Conservation (phyloP, 2,888 invertebrate species). For the Sesamia inferens region DNA sequence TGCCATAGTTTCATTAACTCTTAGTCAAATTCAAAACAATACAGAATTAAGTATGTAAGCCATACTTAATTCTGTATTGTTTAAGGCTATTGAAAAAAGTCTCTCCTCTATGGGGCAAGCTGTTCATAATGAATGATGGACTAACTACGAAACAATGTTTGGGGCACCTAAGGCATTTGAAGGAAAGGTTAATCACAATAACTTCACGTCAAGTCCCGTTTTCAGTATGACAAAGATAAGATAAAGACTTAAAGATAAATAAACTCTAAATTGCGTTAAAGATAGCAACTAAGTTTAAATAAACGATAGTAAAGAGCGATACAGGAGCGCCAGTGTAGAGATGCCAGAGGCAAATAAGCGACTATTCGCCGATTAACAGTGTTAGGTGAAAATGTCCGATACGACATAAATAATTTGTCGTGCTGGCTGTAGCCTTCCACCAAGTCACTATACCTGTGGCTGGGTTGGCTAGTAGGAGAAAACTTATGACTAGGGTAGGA, state of each 20-base stretch:
- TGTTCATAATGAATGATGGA: slow-evolving; percentile 3
- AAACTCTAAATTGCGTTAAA: slow-evolving; percentile 6
- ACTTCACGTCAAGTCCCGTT: slow-evolving; percentile 7
- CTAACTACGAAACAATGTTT: slow-evolving; percentile 6
- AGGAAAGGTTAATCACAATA: slow-evolving; percentile 13
- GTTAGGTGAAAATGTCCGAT: slow-evolving; percentile 30
- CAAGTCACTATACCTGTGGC: background rate
- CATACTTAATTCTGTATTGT: too few species aligned
- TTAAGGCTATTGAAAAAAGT: too few species aligned
- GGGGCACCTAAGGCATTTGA: background rate
- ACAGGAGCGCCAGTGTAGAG: slow-evolving; percentile 5
- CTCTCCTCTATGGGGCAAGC: background rate
- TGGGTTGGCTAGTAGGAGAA: background rate
- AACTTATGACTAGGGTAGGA: slow-evolving; percentile 7
- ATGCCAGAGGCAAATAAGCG: slow-evolving; percentile 35
- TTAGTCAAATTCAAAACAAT: slow-evolving; percentile 48
- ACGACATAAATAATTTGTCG: background rate
- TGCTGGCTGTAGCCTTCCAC: background rate
- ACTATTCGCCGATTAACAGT: slow-evolving; percentile 61
- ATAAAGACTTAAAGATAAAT: slow-evolving; percentile 41
- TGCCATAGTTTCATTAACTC: slow-evolving; percentile 45
- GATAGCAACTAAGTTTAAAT: background rate
- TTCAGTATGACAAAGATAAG: slow-evolving; percentile 46
- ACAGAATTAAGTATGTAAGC: slow-evolving; percentile 20
- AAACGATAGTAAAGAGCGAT: slow-evolving; percentile 1